Conservation (phyloP, 2,797 vertebrate genomes). For the Acrossocheilus fasciatus region DNA sequence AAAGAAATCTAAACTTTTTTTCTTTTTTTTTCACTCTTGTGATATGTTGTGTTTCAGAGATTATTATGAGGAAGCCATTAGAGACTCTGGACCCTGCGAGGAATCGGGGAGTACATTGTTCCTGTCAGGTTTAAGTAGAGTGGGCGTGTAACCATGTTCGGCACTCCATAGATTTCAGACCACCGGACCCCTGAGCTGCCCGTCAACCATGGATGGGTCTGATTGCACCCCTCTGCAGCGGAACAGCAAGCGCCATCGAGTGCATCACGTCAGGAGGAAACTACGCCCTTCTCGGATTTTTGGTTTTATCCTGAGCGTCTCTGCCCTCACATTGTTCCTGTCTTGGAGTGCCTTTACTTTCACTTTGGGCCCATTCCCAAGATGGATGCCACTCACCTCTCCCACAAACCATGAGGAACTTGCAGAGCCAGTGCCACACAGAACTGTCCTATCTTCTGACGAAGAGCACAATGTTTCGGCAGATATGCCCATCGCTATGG, state of each 20-base stretch:
- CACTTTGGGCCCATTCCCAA: constrained; percentile 60
- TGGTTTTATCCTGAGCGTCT: constrained; percentile 86
- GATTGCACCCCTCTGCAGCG: constrained; percentile 45
- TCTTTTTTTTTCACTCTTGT: constrained; percentile 31
- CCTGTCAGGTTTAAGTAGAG: constrained; percentile 60
- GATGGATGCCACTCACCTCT: constrained; percentile 48
- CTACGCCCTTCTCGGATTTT: constrained; percentile 86
- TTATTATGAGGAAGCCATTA: constrained; percentile 82
- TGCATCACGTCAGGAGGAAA: constrained; percentile 85
- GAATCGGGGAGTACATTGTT: constrained; percentile 68
- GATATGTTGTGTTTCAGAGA: constrained; percentile 64
- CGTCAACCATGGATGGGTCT: constrained; percentile 54
- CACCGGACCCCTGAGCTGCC: constrained; percentile 31
- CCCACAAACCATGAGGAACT: constrained; percentile 59
- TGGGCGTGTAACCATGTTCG: constrained; percentile 58
- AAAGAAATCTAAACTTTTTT: background rate
- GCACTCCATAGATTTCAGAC: constrained; percentile 48
- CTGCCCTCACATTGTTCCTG: constrained; percentile 85
- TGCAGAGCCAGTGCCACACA: constrained; percentile 73
- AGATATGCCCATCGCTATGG: constrained; percentile 70
- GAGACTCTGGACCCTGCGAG: constrained; percentile 74
- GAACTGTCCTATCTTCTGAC: constrained; percentile 88
- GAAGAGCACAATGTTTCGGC: constrained; percentile 71
- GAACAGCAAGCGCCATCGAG: constrained; percentile 70
- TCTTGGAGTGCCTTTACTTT: constrained; percentile 91